These are phyloP conservation scores for Mesembrinibis cayennensis DNA, from an alignment of 2,113 vertebrate genomes.

Conservation along the genomic window DNA sequence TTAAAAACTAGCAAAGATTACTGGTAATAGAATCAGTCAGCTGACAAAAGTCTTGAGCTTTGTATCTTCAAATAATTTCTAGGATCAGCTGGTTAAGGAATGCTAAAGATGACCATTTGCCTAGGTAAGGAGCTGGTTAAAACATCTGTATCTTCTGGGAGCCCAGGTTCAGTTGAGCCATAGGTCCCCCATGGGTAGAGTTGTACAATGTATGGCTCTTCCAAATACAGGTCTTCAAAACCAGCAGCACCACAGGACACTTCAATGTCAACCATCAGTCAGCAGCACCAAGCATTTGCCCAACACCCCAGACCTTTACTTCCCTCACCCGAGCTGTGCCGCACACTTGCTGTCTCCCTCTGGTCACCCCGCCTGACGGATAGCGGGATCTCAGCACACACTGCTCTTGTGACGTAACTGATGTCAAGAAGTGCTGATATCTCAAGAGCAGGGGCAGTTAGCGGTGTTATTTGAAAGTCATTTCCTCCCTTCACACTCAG, in stretches of 20 bases:
- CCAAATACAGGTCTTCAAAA: not conserved
- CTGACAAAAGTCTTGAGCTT: not conserved
- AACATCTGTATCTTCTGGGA: not conserved
- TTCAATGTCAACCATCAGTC: not conserved
- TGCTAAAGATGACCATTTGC: not conserved
- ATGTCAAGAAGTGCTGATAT: not conserved
- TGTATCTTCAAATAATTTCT: not conserved
- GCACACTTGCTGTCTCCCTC: fast-evolving
- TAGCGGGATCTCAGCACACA: too few relatives aligned
- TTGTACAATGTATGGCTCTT: not conserved
- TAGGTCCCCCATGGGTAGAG: not conserved
- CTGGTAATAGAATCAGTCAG: not conserved
- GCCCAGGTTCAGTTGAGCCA: not conserved
- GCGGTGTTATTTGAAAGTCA: not conserved
- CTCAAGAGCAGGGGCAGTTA: not conserved
- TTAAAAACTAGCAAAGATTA: not conserved
- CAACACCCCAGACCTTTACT: not conserved
- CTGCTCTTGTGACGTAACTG: not conserved
- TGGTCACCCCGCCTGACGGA: not conserved
- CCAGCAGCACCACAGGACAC: not conserved
- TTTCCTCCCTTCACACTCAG: not conserved
- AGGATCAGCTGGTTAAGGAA: not conserved
- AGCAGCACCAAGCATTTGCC: not conserved
- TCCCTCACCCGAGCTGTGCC: not conserved
- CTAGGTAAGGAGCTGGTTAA: not conserved